Conservation (phyloP, 2,113 vertebrate species). For the Struthidea cinerea region DNA sequence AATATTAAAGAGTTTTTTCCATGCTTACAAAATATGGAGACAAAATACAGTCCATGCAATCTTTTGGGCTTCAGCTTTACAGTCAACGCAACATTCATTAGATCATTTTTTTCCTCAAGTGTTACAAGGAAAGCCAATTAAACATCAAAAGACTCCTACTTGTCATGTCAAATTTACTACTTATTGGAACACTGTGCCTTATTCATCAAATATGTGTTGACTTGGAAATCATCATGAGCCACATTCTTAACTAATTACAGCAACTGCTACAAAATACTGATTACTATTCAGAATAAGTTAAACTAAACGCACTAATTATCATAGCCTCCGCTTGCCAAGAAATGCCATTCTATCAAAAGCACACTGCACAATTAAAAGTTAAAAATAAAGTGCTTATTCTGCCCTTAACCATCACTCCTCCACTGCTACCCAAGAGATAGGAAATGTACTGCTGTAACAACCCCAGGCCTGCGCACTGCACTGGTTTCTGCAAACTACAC, state of each 20-base stretch:
- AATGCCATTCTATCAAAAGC: neutral
- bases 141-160: slow-evolving; percentile 19
- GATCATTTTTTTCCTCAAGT: neutral
- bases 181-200: neutral
- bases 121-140: slow-evolving; percentile 20
- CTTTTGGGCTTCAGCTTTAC: neutral
- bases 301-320: neutral
- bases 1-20: neutral
- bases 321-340: neutral
- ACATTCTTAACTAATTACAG: slow-evolving; percentile 29
- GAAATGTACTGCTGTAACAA: neutral
- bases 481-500: neutral
- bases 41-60: neutral
- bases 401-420: neutral
- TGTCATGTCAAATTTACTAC: slow-evolving; percentile 14
- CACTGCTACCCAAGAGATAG: neutral
- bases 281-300: neutral
- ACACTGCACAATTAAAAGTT: neutral
- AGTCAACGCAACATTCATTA: neutral
- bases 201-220: neutral
- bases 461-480: accelerated
- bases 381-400: neutral
- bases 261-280: neutral
- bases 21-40: neutral
- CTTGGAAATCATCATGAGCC: neutral